Base-by-base conservation (phyloP, 2,888 invertebrate species). In the Agrochola lychnidis region DNA sequence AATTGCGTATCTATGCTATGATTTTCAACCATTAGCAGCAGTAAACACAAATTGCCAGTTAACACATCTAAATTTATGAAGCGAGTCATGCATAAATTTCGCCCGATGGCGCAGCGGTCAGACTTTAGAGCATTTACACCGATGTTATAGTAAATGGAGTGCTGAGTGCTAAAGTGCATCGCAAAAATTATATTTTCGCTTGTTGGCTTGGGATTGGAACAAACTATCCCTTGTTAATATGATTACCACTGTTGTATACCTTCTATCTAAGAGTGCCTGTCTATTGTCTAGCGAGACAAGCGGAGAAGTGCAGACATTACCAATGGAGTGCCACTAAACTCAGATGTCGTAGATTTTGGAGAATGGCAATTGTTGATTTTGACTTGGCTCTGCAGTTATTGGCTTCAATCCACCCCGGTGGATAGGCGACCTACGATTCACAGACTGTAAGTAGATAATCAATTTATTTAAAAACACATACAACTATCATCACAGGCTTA, bases 41-140 rank as follows among this genome's bases (percentile, higher is more conserved):
- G 78, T 81, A 84, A 83, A 83, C 82, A 81, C 82, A 83, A 84
- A 81, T 83, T 83, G 82, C 82, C 66, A 84, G 85, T 78, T 84
- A 84, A 74, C 85, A 84, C 82, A 83, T 83, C 82, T 81, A 84
- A 83, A 83, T 83, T 83, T 83, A 83, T 83, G 83, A 83, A 84
- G 74, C 82, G n/a, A 84, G n/a, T 72, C 83, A 85, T 84, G 83
- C 83, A 83, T 83, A 81, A 63, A 83, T 83, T 81, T 59, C 19
- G 53, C 69, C 70, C 66, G 71, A 72, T 83, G 74, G 71, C 63
- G 62, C 63, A 70, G 71, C 51, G 82, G 83, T 74, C 71, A 51
- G 62, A 81, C 70, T 74, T 76, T 80, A 36, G 59, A 74, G 79
- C n/a, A 6, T 56, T 66, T 14, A 64, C 42, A 30, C 67, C 3